phyloP scores from a whole-genome alignment of 1,140 invertebrate species.

The Caerostris darwini region DNA sequence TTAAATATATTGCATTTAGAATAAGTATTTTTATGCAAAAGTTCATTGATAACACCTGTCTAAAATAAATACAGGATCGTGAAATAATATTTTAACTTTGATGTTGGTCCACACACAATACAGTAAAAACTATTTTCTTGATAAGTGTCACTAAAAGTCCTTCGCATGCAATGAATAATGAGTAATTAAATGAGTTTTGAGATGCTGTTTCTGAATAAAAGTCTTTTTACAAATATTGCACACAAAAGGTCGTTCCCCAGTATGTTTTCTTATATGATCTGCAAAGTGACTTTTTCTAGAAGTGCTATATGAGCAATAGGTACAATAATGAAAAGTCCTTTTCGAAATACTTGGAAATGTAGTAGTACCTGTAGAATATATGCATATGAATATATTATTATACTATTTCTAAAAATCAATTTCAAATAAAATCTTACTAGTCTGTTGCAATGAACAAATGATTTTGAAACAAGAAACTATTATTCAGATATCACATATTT shows the following conservation, averaged over 20 bases:
- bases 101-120: no score
- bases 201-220: conserved; percentile 85
- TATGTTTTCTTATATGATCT: background rate
- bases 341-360: background rate
- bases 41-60: no score
- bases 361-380: background rate
- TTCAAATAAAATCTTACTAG: no score
- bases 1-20: no score
- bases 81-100: no score
- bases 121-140: no score
- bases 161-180: background rate
- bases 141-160: background rate
- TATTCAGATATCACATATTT: no score
- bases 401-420: no score
- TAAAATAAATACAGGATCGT: no score
- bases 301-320: conserved; percentile 50
- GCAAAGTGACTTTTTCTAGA: conserved; percentile 24
- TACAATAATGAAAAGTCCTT: conserved; percentile 66
- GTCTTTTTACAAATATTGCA: conserved; percentile 87
- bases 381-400: background rate
- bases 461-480: no score
- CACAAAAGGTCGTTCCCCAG: conserved; percentile 82
- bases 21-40: no score
- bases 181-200: background rate
- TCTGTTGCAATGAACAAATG: no score